Percentiles rank a stretch among this genome's conserved stretches.
phyloP scores from a whole-genome alignment of 2,797 vertebrate species.

The Sorex maritimensis region DNA sequence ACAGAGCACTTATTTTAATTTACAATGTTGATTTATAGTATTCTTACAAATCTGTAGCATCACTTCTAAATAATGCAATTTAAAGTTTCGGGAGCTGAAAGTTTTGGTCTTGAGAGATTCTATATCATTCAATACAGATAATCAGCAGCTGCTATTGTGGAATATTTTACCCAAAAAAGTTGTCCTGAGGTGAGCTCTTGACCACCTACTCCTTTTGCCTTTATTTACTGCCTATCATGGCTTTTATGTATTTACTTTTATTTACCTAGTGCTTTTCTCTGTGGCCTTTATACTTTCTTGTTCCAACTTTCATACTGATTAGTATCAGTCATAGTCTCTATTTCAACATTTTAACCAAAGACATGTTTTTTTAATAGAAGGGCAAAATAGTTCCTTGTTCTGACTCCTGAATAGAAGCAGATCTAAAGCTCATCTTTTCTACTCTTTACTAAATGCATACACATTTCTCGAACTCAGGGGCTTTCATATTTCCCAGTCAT shows the following conservation, averaged over 20 bases:
- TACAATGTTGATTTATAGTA: neutral
- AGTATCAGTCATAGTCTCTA: neutral
- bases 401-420: constrained; percentile 25
- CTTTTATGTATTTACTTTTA: neutral
- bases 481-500: constrained; percentile 48
- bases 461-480: constrained; percentile 3
- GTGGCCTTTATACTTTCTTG: constrained; percentile 2
- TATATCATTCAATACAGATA: constrained; percentile 31
- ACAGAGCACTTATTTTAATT: constrained; percentile 49
- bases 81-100: neutral
- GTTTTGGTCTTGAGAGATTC: neutral
- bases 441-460: neutral
- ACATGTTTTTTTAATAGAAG: constrained; percentile 39
- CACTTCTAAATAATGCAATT: no score
- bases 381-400: neutral
- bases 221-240: no score
- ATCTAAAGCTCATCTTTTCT: neutral
- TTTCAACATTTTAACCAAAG: constrained; percentile 16
- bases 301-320: neutral
- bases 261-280: neutral
- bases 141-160: neutral
- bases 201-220: neutral
- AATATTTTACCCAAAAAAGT: constrained; percentile 33
- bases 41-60: neutral
- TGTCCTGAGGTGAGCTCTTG: neutral